These are phyloP conservation scores for Cynocephalus volans DNA, from an alignment of 2,113 vertebrate species.

Conservation along the genomic window DNA sequence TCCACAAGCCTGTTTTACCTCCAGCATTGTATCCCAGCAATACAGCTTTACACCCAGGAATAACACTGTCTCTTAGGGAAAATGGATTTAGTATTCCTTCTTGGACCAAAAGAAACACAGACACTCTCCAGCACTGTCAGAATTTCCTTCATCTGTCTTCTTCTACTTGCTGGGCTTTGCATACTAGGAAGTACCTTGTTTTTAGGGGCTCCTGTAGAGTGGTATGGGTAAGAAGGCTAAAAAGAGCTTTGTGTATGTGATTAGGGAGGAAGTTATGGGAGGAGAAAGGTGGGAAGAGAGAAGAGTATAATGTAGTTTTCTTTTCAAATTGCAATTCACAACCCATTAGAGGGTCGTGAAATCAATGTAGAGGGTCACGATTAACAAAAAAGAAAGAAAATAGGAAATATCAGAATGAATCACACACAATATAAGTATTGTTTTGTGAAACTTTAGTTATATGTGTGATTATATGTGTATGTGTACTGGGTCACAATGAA, in stretches of 20 bases:
- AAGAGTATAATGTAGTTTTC: not conserved
- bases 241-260: constrained; percentile 18
- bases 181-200: not conserved
- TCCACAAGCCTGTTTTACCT: not conserved
- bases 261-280: not conserved
- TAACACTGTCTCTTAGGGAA: constrained; percentile 20
- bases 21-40: not conserved
- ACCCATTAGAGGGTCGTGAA: not conserved
- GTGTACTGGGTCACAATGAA: constrained; percentile 52
- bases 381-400: constrained; percentile 39
- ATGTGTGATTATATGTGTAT: not conserved
- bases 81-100: constrained; percentile 47
- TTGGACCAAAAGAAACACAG: constrained; percentile 1
- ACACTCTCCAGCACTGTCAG: not conserved
- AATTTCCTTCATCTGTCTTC: constrained; percentile 26
- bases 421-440: not conserved
- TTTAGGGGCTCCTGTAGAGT: not conserved
- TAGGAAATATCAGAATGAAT: constrained; percentile 24
- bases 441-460: constrained; percentile 61
- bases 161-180: not conserved
- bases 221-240: constrained; percentile 25
- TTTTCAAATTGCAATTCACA: not conserved
- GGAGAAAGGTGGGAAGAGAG: not conserved
- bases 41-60: constrained; percentile 15
- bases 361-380: not conserved